Evolutionary conservation across 2,888 invertebrate genomes (phyloP).

Genomic region (Cephus runcator): DNA sequence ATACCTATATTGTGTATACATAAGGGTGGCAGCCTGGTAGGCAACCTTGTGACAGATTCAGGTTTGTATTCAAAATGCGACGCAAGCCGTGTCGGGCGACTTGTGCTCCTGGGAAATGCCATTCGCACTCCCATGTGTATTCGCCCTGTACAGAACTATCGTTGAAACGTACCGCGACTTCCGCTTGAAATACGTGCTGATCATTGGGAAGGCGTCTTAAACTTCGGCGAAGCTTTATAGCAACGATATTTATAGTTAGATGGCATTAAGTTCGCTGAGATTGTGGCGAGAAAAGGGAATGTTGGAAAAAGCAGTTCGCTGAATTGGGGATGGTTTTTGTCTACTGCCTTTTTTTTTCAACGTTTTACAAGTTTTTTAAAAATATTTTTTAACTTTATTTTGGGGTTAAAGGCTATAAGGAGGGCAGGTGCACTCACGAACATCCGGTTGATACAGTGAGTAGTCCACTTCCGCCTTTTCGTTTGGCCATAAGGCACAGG

Average conservation of each 20-base stretch:
- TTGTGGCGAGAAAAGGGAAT: background rate
- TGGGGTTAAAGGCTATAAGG: background rate
- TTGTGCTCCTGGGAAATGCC: background rate
- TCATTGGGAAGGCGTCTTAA: background rate
- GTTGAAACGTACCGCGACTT: background rate
- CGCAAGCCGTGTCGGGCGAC: background rate
- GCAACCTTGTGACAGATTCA: slow-evolving; percentile 26
- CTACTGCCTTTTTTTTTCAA: background rate
- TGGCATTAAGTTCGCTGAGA: background rate
- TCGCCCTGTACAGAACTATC: background rate
- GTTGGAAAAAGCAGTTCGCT: background rate
- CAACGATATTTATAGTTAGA: background rate
- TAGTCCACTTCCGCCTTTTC: background rate
- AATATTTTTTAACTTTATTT: background rate
- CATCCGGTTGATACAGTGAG: background rate
- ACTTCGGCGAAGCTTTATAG: background rate
- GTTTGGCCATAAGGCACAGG: background rate
- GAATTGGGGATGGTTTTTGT: background rate
- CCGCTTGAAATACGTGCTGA: background rate
- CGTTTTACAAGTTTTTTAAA: background rate
- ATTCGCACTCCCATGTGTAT: background rate
- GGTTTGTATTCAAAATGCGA: slow-evolving; percentile 52
- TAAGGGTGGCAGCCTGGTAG: background rate
- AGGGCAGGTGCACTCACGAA: background rate
- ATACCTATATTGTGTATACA: background rate